These are phyloP conservation scores for Epinephelus fuscoguttatus DNA, from an alignment of 2,113 vertebrate genomes.

Conservation along the genomic window DNA sequence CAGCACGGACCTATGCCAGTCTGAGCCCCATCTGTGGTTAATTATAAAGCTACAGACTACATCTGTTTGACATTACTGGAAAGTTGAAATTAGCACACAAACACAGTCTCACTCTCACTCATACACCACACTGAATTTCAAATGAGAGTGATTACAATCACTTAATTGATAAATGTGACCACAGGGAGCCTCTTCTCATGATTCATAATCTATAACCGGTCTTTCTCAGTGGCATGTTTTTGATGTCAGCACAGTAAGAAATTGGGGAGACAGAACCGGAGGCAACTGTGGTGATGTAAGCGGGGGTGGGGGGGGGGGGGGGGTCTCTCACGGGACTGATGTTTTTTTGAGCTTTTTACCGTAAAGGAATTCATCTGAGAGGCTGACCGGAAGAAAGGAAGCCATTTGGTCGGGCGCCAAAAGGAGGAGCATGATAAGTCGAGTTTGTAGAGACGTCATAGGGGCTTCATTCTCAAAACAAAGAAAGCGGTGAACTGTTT, in stretches of 20 bases:
- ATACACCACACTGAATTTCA: conserved; percentile 79
- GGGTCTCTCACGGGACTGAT: conserved; percentile 71
- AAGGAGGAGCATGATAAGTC: conserved; percentile 61
- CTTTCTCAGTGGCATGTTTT: conserved; percentile 66
- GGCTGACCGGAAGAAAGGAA: conserved; percentile 82
- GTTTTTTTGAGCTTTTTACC: conserved; percentile 75
- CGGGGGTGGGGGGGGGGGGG: conserved; percentile 23
- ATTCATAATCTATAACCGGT: conserved; percentile 77
- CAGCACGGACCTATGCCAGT: conserved; percentile 55
- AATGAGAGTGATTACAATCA: conserved; percentile 81
- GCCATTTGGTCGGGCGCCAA: conserved; percentile 67
- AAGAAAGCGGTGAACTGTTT: conserved; percentile 60
- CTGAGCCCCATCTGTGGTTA: conserved; percentile 72
- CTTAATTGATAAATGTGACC: conserved; percentile 82
- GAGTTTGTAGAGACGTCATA: conserved; percentile 69
- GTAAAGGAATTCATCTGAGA: conserved; percentile 74
- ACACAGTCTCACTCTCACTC: conserved; percentile 81
- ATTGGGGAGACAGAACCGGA: conserved; percentile 46
- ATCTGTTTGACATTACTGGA: conserved; percentile 82
- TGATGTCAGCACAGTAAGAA: conserved; percentile 56
- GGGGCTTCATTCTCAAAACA: conserved; percentile 64
- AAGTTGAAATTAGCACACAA: conserved; percentile 80
- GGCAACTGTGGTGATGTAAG: conserved; percentile 78
- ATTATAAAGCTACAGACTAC: conserved; percentile 72
- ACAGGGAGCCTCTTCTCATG: conserved; percentile 70